Percentiles rank a stretch among this genome's conserved stretches.
Conservation (phyloP, 2,113 vertebrate species). For the Serilophus lunatus region DNA sequence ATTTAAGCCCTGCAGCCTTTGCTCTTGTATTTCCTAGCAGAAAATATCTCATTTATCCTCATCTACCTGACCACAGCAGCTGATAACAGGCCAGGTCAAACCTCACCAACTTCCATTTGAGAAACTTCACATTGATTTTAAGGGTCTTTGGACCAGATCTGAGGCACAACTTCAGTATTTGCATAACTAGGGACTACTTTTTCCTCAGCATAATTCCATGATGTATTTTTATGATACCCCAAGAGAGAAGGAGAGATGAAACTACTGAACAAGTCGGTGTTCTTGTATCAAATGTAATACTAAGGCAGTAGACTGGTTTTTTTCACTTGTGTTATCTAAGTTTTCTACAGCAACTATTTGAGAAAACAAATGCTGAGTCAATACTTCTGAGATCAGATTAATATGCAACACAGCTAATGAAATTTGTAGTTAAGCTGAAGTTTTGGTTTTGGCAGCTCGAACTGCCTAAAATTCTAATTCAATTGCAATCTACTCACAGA, state of each 20-base stretch:
- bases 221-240: neutral
- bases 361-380: neutral
- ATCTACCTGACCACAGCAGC: neutral
- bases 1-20: neutral
- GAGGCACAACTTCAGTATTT: neutral
- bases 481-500: conserved; percentile 13
- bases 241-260: neutral
- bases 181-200: neutral
- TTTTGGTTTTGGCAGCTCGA: conserved; percentile 41
- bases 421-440: conserved; percentile 36
- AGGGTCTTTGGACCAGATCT: neutral
- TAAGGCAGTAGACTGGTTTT: neutral
- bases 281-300: neutral
- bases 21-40: neutral
- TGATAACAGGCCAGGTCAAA: neutral
- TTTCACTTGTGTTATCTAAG: neutral
- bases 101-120: neutral
- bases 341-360: neutral
- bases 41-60: neutral
- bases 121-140: neutral
- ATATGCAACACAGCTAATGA: neutral
- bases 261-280: neutral
- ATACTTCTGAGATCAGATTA: conserved; percentile 4
- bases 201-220: neutral
- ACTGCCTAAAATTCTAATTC: conserved; percentile 29